phyloP scores from a whole-genome alignment of 2,113 vertebrate species.

The Heptranchias perlo region DNA sequence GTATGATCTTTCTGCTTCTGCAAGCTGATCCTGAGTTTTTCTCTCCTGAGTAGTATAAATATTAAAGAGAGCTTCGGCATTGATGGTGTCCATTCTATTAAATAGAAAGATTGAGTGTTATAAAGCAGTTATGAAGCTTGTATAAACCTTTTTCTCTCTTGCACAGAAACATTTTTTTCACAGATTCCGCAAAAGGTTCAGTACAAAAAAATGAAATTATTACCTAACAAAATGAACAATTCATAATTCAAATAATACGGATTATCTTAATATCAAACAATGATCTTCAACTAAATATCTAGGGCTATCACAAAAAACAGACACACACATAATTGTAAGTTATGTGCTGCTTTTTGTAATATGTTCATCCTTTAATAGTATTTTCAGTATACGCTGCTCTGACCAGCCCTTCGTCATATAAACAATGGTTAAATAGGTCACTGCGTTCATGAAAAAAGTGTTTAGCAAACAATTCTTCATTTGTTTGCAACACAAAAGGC shows the following conservation, averaged over 20 bases:
- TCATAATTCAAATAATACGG: not conserved
- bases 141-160: not conserved
- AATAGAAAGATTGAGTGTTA: conserved; percentile 43
- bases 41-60: conserved; percentile 50
- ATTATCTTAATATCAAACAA: not conserved
- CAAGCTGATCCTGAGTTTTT: conserved; percentile 51
- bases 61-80: conserved; percentile 48
- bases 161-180: not conserved
- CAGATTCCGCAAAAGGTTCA: not conserved
- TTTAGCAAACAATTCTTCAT: not conserved
- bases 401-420: not conserved
- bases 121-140: not conserved
- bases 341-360: not conserved
- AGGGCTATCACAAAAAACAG: not conserved
- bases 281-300: not conserved
- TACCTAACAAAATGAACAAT: not conserved
- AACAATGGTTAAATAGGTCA: not conserved
- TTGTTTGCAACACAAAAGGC: not conserved
- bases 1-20: conserved; percentile 53
- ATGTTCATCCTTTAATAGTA: not conserved
- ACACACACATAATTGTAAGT: not conserved
- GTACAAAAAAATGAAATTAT: not conserved
- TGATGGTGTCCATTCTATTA: conserved; percentile 56
- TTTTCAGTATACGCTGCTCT: not conserved
- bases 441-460: not conserved